phyloP scores from a whole-genome alignment of 2,797 vertebrate genomes.

The Percopsis omiscomaycus region DNA sequence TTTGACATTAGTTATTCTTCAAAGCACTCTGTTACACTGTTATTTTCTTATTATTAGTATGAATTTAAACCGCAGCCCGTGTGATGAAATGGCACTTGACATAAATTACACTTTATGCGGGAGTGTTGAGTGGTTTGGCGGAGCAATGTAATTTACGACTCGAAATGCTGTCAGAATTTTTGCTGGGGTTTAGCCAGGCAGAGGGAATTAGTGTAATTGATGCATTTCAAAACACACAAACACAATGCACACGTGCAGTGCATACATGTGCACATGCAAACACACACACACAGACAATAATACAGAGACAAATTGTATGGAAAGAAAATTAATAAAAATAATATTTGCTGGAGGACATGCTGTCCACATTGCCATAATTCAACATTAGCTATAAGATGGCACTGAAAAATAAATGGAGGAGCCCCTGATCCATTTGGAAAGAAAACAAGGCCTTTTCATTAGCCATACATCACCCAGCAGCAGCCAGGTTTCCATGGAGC shows the following conservation, averaged over 20 bases:
- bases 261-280: not conserved
- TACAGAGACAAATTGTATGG: too few relatives aligned
- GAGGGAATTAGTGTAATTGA: slow-evolving; percentile 32
- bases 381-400: slow-evolving; percentile 46
- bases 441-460: slow-evolving; percentile 54
- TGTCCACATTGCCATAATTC: slow-evolving; percentile 44
- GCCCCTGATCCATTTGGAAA: slow-evolving; percentile 47
- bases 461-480: slow-evolving; percentile 34
- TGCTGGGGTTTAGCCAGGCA: slow-evolving; percentile 12
- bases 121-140: slow-evolving; percentile 14
- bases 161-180: slow-evolving; percentile 33
- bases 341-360: slow-evolving; percentile 42
- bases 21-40: too few relatives aligned
- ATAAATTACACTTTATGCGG: slow-evolving; percentile 23
- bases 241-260: slow-evolving; percentile 17
- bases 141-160: slow-evolving; percentile 19
- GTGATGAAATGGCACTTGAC: slow-evolving; percentile 19
- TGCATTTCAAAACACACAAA: slow-evolving; percentile 35
- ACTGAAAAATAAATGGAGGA: slow-evolving; percentile 53
- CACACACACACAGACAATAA: not conserved
- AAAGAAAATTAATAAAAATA: slow-evolving; percentile 15
- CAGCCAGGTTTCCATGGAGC: slow-evolving; percentile 21
- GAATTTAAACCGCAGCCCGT: slow-evolving; percentile 21
- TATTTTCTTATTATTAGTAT: too few relatives aligned
- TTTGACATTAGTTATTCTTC: too few relatives aligned